Percentiles rank a stretch among this genome's conserved stretches.
Evolutionary conservation across 2,888 invertebrate genomes (phyloP).

Genomic region (Lasioglossum malachurum): DNA sequence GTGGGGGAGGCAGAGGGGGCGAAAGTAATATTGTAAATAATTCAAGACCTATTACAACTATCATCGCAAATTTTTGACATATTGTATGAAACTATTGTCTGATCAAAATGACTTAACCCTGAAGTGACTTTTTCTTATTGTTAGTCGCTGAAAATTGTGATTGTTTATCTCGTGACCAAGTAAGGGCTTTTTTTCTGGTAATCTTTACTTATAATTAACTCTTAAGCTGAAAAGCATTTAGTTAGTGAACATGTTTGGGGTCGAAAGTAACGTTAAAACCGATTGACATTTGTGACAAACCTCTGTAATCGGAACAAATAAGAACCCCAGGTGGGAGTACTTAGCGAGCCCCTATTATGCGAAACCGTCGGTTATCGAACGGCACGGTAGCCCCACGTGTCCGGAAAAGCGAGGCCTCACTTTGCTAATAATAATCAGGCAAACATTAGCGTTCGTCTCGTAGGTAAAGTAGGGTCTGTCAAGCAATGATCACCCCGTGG

Average conservation of each 20-base stretch:
- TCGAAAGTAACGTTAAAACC: no score
- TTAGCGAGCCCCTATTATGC: background rate
- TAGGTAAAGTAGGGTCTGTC: slow-evolving; percentile 10
- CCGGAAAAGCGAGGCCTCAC: background rate
- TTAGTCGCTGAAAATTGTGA: background rate
- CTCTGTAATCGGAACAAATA: background rate
- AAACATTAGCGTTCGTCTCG: background rate
- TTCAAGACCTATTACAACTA: background rate
- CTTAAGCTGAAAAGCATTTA: no score
- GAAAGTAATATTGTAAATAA: background rate
- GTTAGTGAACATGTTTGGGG: no score
- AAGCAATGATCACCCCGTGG: slow-evolving; percentile 8
- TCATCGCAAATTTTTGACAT: background rate
- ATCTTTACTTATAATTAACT: no score
- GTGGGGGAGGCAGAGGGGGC: background rate
- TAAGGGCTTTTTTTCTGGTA: no score
- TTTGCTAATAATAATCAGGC: background rate
- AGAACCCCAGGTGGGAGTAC: background rate
- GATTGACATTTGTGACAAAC: no score
- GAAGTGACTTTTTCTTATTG: background rate
- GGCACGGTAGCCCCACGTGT: background rate
- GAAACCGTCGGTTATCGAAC: background rate
- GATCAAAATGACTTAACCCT: no score
- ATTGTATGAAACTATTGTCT: background rate
- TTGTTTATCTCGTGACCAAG: background rate